Evolutionary conservation across 2,888 invertebrate genomes (phyloP).

Genomic region (Meteorus cinctellus): DNA sequence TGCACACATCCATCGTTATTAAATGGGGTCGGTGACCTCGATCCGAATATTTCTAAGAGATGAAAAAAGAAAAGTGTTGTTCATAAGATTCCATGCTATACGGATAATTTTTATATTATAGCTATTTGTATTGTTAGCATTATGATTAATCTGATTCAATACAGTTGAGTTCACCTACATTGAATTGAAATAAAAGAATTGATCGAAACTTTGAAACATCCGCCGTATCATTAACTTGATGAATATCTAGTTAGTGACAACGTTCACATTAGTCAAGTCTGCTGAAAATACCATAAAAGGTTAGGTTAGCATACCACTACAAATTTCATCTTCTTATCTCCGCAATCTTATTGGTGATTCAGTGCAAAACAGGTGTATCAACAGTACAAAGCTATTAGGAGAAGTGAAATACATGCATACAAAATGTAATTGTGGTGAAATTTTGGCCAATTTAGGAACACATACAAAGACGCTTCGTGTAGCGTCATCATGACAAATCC

Average conservation of each 20-base stretch:
- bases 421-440: neutral
- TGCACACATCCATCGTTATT: neutral
- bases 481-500: slow-evolving; percentile 39
- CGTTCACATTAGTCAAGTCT: neutral
- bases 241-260: neutral
- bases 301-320: slow-evolving; percentile 4
- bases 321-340: neutral
- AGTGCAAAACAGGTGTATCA: neutral
- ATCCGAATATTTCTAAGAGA: neutral
- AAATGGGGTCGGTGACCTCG: neutral
- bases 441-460: neutral
- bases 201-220: neutral
- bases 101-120: slow-evolving; percentile 6
- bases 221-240: neutral
- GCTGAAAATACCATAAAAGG: slow-evolving; percentile 13
- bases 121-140: neutral
- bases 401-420: neutral
- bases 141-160: neutral
- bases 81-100: neutral
- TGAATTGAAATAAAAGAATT: neutral
- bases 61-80: neutral
- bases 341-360: neutral
- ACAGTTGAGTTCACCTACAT: neutral
- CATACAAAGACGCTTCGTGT: slow-evolving; percentile 4
- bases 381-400: neutral